Base-by-base conservation (phyloP, 2,113 vertebrate species). In the Rafetus swinhoei region DNA sequence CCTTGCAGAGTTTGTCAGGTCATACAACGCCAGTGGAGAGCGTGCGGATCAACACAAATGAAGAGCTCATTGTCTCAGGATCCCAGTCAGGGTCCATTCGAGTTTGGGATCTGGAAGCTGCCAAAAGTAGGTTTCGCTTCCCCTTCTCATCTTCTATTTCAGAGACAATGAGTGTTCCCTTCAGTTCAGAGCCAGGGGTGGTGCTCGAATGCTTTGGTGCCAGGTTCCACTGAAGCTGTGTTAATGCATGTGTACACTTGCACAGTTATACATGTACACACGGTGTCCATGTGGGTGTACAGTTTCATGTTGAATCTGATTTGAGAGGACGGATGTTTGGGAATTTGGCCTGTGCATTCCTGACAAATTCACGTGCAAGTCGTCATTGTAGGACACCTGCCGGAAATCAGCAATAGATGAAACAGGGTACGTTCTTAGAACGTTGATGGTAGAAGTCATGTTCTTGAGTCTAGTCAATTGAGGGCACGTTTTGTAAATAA, bases 81-180 rank as follows among this genome's bases (percentile, higher is more conserved):
- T 99, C 99, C 9, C 99, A 99, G 94, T 99, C 99, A 0, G 99
- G 99, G 53, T 99, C 99, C 56, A 98, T 99, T 93, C 98, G 99
- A 5, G 97, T 99, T 81, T 99, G 99, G 99, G 99, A 99, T 96
- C 98, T 99, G 97, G 99, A 99, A 98, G 99, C 99, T 93, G 99
- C 99, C 81, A 99, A 99, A 98, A 99, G 99, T 99, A 98, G 92
- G 98, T 94, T n/a, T 76, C 15, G 1, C 2, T 2, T 6, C 79
- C 81, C 39, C 74, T 55, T 52, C 24, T 57, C 22, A 4, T 25
- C 39, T 84, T 24, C 52, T 32, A 22, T 19, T 35, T 45, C 45
- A 77, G 35, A 50, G n/a, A 72, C 21, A 50, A 39, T 32, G 32
- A n/a, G 32, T 12, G 4, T 84, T 92, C 57, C n/a, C 85, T 82